Evolutionary conservation across 2,797 vertebrate species (phyloP).

Genomic region (Luscinia luscinia): DNA sequence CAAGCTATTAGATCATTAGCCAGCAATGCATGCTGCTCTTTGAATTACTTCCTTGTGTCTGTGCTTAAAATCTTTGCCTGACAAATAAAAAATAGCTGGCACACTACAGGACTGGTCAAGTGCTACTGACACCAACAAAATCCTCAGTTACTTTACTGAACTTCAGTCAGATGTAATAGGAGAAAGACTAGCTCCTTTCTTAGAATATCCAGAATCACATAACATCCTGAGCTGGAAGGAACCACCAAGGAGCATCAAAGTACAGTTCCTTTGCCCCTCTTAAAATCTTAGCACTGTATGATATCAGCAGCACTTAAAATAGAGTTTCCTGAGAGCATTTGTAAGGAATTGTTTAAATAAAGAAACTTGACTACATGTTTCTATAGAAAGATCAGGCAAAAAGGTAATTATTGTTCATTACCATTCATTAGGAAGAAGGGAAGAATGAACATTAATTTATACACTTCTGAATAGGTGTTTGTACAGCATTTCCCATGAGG

Average conservation of each 20-base stretch:
- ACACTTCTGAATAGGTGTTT: not conserved
- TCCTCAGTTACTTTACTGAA: not conserved
- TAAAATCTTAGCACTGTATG: not conserved
- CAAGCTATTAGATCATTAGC: slow-evolving; percentile 58
- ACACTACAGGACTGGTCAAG: not conserved
- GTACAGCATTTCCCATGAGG: not conserved
- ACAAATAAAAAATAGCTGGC: slow-evolving; percentile 10
- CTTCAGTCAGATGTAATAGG: not conserved
- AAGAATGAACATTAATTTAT: not conserved
- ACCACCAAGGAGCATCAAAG: not conserved
- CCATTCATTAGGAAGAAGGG: not conserved
- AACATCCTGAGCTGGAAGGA: not conserved
- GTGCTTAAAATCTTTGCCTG: slow-evolving; percentile 12
- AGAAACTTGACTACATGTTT: not conserved
- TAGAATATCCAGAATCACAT: not conserved
- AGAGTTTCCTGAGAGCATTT: not conserved
- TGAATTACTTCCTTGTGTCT: slow-evolving; percentile 58
- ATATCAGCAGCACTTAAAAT: not conserved
- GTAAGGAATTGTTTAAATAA: not conserved
- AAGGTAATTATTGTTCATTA: not conserved
- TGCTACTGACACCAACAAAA: not conserved
- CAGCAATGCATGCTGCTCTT: not conserved
- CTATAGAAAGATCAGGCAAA: not conserved
- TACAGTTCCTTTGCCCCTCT: not conserved
- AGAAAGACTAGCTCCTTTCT: not conserved